These are phyloP conservation scores for Cyclophora albipunctata DNA, from an alignment of 2,888 invertebrate species.

Conservation along the genomic window DNA sequence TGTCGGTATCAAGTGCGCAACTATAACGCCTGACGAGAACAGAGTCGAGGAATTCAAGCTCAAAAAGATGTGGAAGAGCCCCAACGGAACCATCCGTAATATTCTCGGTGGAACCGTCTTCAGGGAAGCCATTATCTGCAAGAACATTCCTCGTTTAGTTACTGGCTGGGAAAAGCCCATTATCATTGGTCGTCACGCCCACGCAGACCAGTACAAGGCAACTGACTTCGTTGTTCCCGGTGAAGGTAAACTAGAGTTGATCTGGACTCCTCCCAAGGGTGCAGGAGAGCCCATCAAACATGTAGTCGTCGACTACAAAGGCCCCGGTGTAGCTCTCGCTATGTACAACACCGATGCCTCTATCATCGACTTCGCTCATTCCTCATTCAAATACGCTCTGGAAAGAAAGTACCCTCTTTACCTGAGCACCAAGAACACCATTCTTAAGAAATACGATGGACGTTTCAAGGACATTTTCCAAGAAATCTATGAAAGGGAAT, in stretches of 20 bases:
- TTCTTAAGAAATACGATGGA: constrained; percentile 96
- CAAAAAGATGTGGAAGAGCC: constrained; percentile 94
- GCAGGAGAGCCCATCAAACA: constrained; percentile 80
- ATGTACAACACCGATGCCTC: constrained; percentile 98
- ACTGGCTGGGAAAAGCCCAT: constrained; percentile 97
- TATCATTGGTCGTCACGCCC: constrained; percentile 98
- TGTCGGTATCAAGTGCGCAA: constrained; percentile 99
- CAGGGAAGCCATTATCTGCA: constrained; percentile 90
- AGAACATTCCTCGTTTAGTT: constrained; percentile 96
- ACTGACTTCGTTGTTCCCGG: constrained; percentile 97
- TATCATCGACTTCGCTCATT: constrained; percentile 95
- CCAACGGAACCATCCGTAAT: constrained; percentile 91
- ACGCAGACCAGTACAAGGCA: constrained; percentile 98
- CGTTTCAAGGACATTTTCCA: constrained; percentile 98
- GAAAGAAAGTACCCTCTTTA: constrained; percentile 91
- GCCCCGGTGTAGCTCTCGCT: constrained; percentile 92
- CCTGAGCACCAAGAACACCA: constrained; percentile 97
- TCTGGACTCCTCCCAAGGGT: constrained; percentile 79
- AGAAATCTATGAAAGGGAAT: constrained; percentile 92
- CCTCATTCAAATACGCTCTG: constrained; percentile 93
- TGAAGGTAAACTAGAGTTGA: constrained; percentile 89
- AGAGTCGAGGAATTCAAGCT: constrained; percentile 93
- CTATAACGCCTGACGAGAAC: constrained; percentile 98
- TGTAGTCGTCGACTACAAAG: constrained; percentile 89
- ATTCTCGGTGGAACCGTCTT: constrained; percentile 90